Base-by-base conservation (phyloP, 2,888 invertebrate genomes). In the Linyphia triangularis region DNA sequence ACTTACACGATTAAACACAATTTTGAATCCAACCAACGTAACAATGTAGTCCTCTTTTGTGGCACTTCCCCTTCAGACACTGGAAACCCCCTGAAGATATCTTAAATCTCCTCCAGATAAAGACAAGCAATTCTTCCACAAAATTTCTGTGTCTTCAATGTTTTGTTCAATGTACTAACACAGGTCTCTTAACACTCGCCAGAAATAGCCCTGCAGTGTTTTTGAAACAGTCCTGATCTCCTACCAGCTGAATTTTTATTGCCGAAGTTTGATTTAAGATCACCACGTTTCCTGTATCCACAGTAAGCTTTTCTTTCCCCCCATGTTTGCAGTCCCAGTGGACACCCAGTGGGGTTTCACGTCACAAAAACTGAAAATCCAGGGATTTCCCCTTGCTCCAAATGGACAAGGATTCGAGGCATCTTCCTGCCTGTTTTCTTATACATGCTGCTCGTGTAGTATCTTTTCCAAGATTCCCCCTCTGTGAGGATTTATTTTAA, bases 401-500 rank as follows among this genome's bases (percentile, higher is more conserved):
- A 83, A 83, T 83, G 83, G 83, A 83, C 83, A 83, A 37, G 30
- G n/a, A n/a, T n/a, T n/a, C n/a, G n/a, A n/a, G n/a, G 33, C 16
- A n/a, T n/a, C 51, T 1, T n/a, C 33, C 26, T n/a, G n/a, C 72
- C 57, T 73, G 63, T 83, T 83, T 57, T 33, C 65, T 83, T 73
- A 73, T 73, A 73, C 83, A 83, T 83, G 73, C 83, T 40, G 51
- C 72, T 83, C 73, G 28, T 83, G 72, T 72, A 40, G 67, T 43
- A 40, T 43, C 19, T 30, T 22, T 37, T 70, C 28, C 57, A 63
- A 51, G 43, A 65, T 63, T 63, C 43, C 73, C 83, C 65, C 51
- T 40, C 61, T 72, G 37, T 22, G 7, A 16, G 43, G 72, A 72
- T 73, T 83, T 83, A 67, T 10, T 51, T 79, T 70, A 24, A 51